Evolutionary conservation across 2,113 vertebrate species (phyloP).

Genomic region (Colaptes auratus): DNA sequence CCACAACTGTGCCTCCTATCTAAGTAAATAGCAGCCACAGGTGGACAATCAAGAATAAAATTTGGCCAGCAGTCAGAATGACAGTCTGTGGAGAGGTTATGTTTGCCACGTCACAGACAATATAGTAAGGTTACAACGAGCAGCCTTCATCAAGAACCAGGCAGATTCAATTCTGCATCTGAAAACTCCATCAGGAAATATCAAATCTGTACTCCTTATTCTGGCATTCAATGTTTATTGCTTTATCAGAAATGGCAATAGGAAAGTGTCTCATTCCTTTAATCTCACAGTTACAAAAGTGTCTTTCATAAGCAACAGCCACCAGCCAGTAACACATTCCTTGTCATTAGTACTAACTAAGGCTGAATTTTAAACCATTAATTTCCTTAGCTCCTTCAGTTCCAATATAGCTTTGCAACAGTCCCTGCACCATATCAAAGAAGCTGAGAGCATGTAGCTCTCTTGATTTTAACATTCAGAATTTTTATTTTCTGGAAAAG

Average conservation of each 20-base stretch:
- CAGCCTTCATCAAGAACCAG: slow-evolving; percentile 40
- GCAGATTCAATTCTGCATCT: not conserved
- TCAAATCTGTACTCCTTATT: not conserved
- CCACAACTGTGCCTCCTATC: not conserved
- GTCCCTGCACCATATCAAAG: not conserved
- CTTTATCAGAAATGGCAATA: not conserved
- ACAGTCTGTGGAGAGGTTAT: not conserved
- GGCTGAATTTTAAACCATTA: not conserved
- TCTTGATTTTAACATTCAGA: not conserved
- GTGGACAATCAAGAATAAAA: not conserved
- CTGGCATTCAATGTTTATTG: not conserved
- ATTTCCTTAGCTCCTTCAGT: not conserved
- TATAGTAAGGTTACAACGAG: slow-evolving; percentile 4
- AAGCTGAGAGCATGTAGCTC: not conserved
- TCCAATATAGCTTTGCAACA: not conserved
- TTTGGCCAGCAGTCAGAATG: not conserved
- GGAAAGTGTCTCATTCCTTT: not conserved
- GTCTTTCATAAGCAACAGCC: not conserved
- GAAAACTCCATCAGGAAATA: slow-evolving; percentile 30
- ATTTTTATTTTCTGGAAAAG: not conserved
- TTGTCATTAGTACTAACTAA: not conserved
- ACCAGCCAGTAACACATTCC: not conserved
- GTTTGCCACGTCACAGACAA: slow-evolving; percentile 14
- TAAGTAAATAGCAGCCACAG: not conserved
- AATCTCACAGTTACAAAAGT: not conserved